A percentile compares a stretch with the other conserved stretches of the same genome.
Evolutionary conservation across 1,140 invertebrate species (phyloP).

Genomic region (Lutraria rhynchaena): DNA sequence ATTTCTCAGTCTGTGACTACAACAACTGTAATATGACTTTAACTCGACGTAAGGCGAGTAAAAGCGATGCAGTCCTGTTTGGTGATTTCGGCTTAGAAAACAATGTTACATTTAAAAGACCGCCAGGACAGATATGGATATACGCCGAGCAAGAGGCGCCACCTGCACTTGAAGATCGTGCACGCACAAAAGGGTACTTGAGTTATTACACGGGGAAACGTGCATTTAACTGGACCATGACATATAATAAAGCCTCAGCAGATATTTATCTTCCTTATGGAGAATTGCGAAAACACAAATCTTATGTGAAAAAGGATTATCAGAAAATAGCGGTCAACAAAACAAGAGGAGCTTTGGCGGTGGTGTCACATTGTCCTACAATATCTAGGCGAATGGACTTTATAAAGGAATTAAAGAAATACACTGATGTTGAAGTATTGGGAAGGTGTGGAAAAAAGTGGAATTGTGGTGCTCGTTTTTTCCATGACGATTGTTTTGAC

Average conservation of each 20-base stretch:
- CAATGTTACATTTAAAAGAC: neutral
- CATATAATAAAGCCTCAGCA: neutral
- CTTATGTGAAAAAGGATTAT: neutral
- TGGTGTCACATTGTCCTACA: conserved; percentile 6
- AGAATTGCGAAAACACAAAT: neutral
- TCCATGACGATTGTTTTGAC: conserved; percentile 31
- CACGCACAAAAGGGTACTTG: neutral
- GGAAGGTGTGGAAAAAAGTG: conserved; percentile 13
- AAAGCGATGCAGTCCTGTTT: conserved; percentile 16
- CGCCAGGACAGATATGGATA: conserved; percentile 21
- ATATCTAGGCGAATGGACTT: neutral
- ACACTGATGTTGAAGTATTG: conserved; percentile 10
- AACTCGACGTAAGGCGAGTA: neutral
- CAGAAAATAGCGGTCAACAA: neutral
- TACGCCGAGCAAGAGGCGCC: conserved; percentile 8
- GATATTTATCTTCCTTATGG: conserved; percentile 6
- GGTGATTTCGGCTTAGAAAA: neutral
- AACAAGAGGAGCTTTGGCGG: neutral
- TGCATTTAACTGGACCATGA: conserved; percentile 17
- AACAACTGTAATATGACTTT: neutral
- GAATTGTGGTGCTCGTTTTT: neutral
- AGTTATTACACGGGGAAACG: neutral
- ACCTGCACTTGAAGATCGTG: neutral
- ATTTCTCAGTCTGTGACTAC: too few species aligned
- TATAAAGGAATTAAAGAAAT: neutral